Percentiles rank a stretch among this genome's conserved stretches.
Evolutionary conservation across 2,797 vertebrate species (phyloP).

Genomic region (Cichlasoma orientale): DNA sequence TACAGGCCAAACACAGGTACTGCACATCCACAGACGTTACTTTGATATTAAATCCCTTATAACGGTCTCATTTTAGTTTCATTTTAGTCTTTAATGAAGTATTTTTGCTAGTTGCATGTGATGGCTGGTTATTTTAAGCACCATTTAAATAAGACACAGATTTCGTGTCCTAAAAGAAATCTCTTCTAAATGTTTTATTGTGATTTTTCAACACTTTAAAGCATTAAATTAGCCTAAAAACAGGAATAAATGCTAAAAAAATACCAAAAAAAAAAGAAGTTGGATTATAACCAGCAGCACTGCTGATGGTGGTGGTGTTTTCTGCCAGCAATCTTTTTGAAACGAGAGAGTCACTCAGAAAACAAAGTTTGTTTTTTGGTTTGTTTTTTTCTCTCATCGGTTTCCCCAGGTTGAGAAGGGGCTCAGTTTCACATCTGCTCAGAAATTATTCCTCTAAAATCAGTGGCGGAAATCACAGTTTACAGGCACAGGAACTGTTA

Average conservation of each 20-base stretch:
- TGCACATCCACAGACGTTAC: not conserved
- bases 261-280: no score
- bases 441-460: slow-evolving; percentile 40
- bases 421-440: slow-evolving; percentile 21
- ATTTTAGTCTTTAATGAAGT: not conserved
- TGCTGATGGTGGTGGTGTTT: not conserved
- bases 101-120: not conserved
- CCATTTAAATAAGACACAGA: not conserved
- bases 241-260: not conserved
- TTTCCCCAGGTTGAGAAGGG: not conserved
- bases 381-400: not conserved
- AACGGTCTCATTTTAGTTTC: no score
- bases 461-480: slow-evolving; percentile 22
- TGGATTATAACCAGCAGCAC: not conserved
- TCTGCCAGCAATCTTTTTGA: not conserved
- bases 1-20: slow-evolving; percentile 87
- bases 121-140: not conserved
- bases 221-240: not conserved
- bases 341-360: not conserved
- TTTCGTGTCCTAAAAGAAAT: not conserved
- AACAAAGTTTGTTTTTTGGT: not conserved
- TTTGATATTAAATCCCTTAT: not conserved
- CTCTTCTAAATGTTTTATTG: not conserved
- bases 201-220: not conserved
- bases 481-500: slow-evolving; percentile 43